Base-by-base conservation (phyloP, 2,797 vertebrate genomes). In the Ambastaia sidthimunki region DNA sequence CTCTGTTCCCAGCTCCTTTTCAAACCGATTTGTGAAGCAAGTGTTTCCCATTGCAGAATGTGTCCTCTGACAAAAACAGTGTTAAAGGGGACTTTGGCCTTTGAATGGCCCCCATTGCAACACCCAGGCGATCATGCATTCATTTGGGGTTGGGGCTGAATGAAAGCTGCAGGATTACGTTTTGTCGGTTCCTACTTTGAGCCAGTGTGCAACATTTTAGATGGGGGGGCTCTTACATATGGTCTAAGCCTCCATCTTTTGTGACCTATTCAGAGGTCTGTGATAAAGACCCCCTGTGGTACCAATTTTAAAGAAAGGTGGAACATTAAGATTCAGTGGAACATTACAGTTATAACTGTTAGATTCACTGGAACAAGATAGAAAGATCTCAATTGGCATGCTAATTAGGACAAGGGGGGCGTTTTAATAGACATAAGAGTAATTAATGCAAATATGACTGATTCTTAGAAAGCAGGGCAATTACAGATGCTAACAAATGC, bases 1-100 rank as follows among this genome's bases (percentile, higher is more conserved):
- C 84, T 88, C 83, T 88, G 83, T 89, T 88, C 86, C 80, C 83
- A 65, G 84, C 74, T 74, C 79, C 82, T 85, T 80, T 96, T 95
- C 95, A 95, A 93, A 92, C 94, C 94, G 94, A 95, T 97, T 96
- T 96, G 94, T 95, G 95, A 94, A 93, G 93, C 94, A 95, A 96
- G 95, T 95, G 94, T 96, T 95, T 95, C 93, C 92, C 86, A 74
- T 94, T 94, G 93, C 94, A 96, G 94, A 93, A 91, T 94, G 92
- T 93, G 87, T 78, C 63, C 41, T 55, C 57, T 71, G 73, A 63
- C 57, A 66, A 75, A 75, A 69, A 65, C 76, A 84, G 87, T 89
- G 85, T 93, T 92, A 92, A 89, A 87, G 92, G 92, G 91, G 87
- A 84, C 92, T 95, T 94, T 93, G 93, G 85, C 90, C 90, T 85